Conservation (phyloP, 2,797 vertebrate species). For the Heliangelus exortis region DNA sequence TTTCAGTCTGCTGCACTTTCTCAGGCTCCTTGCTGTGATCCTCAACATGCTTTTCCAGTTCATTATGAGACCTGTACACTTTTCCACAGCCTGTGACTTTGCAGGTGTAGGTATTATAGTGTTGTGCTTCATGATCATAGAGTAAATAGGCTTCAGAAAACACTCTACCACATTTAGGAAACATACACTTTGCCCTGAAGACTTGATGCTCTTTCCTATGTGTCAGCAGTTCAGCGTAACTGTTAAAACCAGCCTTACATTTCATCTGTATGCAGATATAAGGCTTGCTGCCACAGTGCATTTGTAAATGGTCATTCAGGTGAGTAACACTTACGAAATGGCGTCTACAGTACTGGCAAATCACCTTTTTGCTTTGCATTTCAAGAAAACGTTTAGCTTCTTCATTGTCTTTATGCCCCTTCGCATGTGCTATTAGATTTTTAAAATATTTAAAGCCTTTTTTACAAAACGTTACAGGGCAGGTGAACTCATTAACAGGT, state of each 20-base stretch:
- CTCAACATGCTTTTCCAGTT: slow-evolving; percentile 89
- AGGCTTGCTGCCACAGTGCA: slow-evolving; percentile 94
- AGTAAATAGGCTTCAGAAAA: slow-evolving; percentile 95
- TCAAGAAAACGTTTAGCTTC: slow-evolving; percentile 94
- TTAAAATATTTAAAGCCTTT: slow-evolving; percentile 96
- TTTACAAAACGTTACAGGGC: slow-evolving; percentile 87
- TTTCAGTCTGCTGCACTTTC: slow-evolving; percentile 63
- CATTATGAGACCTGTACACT: slow-evolving; percentile 89
- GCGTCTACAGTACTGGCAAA: slow-evolving; percentile 96
- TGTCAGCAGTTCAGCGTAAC: slow-evolving; percentile 89
- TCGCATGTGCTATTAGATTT: slow-evolving; percentile 93
- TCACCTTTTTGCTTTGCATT: slow-evolving; percentile 95
- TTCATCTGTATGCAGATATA: slow-evolving; percentile 98
- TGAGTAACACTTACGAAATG: slow-evolving; percentile 95
- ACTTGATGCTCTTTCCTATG: slow-evolving; percentile 90
- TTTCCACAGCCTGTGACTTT: slow-evolving; percentile 87
- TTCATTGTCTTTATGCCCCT: slow-evolving; percentile 90
- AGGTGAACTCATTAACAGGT: slow-evolving; percentile 83
- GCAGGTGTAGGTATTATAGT: slow-evolving; percentile 97
- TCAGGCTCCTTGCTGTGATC: slow-evolving; percentile 79
- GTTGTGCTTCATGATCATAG: slow-evolving; percentile 96
- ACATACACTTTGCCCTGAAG: slow-evolving; percentile 96
- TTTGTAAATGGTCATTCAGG: slow-evolving; percentile 95
- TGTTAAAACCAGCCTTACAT: slow-evolving; percentile 94
- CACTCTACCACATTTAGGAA: slow-evolving; percentile 93